phyloP scores from a whole-genome alignment of 30 jellyfish, hydroid and myxozoan species.

The Hydractinia symbiolongicarpus region DNA sequence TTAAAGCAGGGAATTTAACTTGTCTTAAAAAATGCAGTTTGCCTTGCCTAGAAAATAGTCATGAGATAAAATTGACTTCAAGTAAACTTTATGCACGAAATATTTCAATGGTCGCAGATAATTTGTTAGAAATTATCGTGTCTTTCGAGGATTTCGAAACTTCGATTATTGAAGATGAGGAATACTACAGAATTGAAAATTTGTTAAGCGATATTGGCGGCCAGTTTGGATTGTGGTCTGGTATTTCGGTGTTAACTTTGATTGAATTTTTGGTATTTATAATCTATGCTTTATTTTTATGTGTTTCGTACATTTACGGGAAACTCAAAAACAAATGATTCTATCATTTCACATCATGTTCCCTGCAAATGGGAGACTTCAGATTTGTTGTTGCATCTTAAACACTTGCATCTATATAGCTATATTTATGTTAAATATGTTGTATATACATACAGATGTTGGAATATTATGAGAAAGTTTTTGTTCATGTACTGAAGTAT shows the following conservation, averaged over 20 bases:
- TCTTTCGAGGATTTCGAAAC: slow-evolving; percentile 18
- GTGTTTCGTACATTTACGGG: too few species aligned
- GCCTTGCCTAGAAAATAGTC: background rate
- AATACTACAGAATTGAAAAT: slow-evolving; percentile 19
- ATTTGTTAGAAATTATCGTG: background rate
- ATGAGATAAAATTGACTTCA: background rate
- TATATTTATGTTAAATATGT: too few species aligned
- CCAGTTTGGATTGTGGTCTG: slow-evolving; percentile 30
- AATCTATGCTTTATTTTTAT: too few species aligned
- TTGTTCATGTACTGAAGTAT: too few species aligned
- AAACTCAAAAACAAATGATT: too few species aligned
- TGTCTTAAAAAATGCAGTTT: background rate
- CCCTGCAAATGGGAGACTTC: too few species aligned
- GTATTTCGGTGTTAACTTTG: slow-evolving; percentile 20
- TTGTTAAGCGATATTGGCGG: slow-evolving; percentile 32
- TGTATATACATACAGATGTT: too few species aligned
- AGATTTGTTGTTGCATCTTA: too few species aligned
- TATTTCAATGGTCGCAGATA: background rate
- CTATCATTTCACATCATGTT: too few species aligned
- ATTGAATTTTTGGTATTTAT: slow-evolving; percentile 17
- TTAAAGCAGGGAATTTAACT: background rate
- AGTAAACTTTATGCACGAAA: background rate
- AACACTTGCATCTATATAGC: too few species aligned
- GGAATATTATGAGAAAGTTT: too few species aligned
- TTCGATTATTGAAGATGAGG: slow-evolving; percentile 7